Evolutionary conservation across 2,888 invertebrate genomes (phyloP).

Genomic region (Lasioglossum oenotherae): DNA sequence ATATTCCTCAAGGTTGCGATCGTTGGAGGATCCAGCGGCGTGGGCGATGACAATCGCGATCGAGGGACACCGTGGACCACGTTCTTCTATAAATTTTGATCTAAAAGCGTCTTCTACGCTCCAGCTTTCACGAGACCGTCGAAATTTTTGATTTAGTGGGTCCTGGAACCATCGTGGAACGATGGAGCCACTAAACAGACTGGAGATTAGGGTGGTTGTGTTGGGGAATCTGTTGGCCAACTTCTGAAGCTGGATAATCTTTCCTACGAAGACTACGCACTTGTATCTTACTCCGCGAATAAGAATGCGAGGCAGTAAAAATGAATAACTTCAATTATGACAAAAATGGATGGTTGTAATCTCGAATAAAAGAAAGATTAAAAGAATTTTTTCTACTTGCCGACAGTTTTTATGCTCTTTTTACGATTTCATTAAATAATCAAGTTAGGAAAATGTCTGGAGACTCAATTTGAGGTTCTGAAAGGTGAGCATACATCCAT

Average conservation of each 20-base stretch:
- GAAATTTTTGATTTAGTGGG: constrained; percentile 25
- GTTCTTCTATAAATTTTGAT: constrained; percentile 77
- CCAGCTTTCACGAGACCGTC: background rate
- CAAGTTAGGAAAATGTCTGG: background rate
- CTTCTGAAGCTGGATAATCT: background rate
- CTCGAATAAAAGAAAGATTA: too few relatives aligned
- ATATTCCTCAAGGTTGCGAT: constrained; percentile 69
- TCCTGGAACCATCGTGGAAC: background rate
- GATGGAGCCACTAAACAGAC: too few relatives aligned
- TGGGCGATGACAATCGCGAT: constrained; percentile 76
- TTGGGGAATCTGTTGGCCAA: background rate
- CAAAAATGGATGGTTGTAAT: too few relatives aligned
- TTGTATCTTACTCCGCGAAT: too few relatives aligned
- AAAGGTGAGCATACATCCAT: constrained; percentile 48
- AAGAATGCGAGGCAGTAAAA: too few relatives aligned
- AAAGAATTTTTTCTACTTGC: background rate
- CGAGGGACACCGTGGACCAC: constrained; percentile 49
- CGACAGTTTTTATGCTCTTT: background rate
- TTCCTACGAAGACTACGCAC: too few relatives aligned
- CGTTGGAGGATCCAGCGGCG: constrained; percentile 68
- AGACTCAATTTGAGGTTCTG: background rate
- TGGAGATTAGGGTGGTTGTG: background rate
- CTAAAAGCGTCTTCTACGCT: constrained; percentile 76
- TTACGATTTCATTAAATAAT: background rate
- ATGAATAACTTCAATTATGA: too few relatives aligned